These are phyloP conservation scores for Tortricodes alternella DNA, from an alignment of 2,888 invertebrate species.

Conservation along the genomic window DNA sequence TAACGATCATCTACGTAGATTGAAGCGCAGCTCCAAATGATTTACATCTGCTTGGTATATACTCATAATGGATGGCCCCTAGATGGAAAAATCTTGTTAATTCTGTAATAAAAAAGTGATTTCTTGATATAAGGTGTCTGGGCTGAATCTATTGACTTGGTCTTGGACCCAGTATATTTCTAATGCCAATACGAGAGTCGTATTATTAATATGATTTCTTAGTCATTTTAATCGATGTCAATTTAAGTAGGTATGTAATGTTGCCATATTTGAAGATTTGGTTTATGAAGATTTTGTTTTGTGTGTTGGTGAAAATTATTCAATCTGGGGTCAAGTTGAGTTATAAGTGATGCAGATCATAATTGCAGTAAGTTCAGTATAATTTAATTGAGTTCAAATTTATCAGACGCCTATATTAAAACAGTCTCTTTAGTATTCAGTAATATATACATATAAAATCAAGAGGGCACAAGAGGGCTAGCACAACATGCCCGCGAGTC, in stretches of 20 bases:
- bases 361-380: too few relatives aligned
- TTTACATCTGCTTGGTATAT: constrained; percentile 18
- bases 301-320: too few relatives aligned
- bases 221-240: not conserved
- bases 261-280: too few relatives aligned
- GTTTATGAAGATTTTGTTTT: too few relatives aligned
- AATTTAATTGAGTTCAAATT: too few relatives aligned
- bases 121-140: not conserved
- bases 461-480: too few relatives aligned
- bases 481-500: too few relatives aligned
- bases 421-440: too few relatives aligned
- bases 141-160: not conserved
- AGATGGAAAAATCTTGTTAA: constrained; percentile 3
- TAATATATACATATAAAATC: too few relatives aligned
- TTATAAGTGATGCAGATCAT: too few relatives aligned
- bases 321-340: too few relatives aligned
- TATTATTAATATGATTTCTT: constrained; percentile 9
- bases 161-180: constrained; percentile 3
- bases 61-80: not conserved
- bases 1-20: constrained; percentile 52
- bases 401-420: too few relatives aligned
- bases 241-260: not conserved
- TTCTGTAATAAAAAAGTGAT: constrained; percentile 2
- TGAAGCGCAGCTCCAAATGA: constrained; percentile 46
- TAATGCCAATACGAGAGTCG: constrained; percentile 5